Conservation (phyloP, 2,113 vertebrate species). For the Callopanchax toddi region DNA sequence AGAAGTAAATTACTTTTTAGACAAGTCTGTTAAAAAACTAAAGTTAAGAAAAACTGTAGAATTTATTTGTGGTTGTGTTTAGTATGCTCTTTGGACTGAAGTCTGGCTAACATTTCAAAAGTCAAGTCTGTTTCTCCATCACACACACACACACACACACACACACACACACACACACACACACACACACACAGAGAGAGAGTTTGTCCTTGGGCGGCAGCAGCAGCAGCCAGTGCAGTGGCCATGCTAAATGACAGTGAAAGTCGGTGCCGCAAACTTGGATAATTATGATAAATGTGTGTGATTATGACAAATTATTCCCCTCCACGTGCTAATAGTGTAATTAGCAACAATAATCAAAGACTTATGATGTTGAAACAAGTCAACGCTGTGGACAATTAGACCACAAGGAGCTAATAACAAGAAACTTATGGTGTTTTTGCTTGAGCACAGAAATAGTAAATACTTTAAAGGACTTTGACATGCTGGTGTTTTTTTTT, state of each 20-base stretch:
- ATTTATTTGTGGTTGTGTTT: no score
- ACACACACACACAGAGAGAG: conserved; percentile 1
- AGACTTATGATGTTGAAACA: conserved; percentile 70
- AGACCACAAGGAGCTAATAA: conserved; percentile 55
- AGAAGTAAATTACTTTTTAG: no score
- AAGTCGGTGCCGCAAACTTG: conserved; percentile 70
- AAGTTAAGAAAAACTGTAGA: no score
- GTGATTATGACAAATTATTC: conserved; percentile 67
- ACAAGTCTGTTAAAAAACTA: no score
- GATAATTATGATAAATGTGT: conserved; percentile 73
- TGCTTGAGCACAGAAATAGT: conserved; percentile 40
- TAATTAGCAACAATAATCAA: conserved; percentile 76
- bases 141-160: conserved; percentile 30
- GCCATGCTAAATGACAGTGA: conserved; percentile 58
- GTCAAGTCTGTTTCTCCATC: no score
- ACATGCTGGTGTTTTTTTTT: neutral
- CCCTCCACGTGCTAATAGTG: conserved; percentile 65
- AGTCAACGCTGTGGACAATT: conserved; percentile 66
- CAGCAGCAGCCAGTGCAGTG: conserved; percentile 8
- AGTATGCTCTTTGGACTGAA: no score
- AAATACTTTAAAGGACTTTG: conserved; percentile 34
- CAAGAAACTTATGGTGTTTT: conserved; percentile 51
- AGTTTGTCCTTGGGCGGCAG: conserved; percentile 56
- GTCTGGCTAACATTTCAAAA: no score
- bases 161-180: conserved; percentile 10